Evolutionary conservation across 2,113 vertebrate species (phyloP).

Genomic region (Lota lota): DNA sequence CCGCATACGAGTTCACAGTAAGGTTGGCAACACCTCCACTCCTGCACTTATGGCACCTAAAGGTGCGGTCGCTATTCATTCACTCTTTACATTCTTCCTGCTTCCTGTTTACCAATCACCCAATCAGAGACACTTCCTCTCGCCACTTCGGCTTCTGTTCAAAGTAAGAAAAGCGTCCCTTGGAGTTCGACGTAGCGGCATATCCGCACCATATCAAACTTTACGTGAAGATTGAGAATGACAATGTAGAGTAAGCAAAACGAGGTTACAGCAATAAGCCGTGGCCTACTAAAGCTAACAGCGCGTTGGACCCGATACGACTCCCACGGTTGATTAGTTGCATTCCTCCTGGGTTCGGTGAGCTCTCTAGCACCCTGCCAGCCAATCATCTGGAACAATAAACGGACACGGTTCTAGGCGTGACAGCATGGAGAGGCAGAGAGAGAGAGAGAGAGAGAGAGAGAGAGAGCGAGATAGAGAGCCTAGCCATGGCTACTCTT

Average conservation of each 20-base stretch:
- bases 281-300: neutral
- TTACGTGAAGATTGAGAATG: conserved; percentile 11
- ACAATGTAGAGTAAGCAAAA: conserved; percentile 27
- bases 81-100: conserved; percentile 8
- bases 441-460: neutral
- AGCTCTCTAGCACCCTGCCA: conserved; percentile 42
- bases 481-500: conserved; percentile 66
- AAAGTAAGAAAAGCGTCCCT: conserved; percentile 5
- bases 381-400: conserved; percentile 66
- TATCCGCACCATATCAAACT: neutral
- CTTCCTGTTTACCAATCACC: conserved; percentile 2
- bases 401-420: conserved; percentile 59
- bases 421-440: conserved; percentile 49
- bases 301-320: conserved; percentile 28
- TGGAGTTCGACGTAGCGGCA: too few relatives aligned
- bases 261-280: conserved; percentile 37
- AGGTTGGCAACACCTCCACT: conserved; percentile 6
- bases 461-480: conserved; percentile 5
- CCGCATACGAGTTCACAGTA: conserved; percentile 34
- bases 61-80: neutral
- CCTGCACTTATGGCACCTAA: too few relatives aligned
- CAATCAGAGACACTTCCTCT: conserved; percentile 19
- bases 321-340: conserved; percentile 54
- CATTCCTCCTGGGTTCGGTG: conserved; percentile 47
- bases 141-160: conserved; percentile 37